phyloP scores from a whole-genome alignment of 2,113 vertebrate genomes.

The Henicopernis longicauda region DNA sequence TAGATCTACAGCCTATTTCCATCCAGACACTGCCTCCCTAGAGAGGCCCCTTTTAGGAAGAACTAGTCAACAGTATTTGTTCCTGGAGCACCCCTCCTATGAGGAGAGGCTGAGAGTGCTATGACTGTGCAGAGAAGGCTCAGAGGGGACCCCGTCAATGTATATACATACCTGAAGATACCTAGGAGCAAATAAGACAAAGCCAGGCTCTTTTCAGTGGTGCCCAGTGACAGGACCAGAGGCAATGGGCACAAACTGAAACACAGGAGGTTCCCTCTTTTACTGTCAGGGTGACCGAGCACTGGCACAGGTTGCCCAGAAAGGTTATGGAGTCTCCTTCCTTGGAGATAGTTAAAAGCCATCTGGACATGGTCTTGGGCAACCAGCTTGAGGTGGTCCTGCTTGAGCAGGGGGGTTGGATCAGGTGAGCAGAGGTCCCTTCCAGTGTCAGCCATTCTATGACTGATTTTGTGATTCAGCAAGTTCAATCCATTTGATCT shows the following conservation, averaged over 20 bases:
- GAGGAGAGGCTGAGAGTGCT: not conserved
- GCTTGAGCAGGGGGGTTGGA: rapidly evolving
- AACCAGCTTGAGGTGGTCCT: rapidly evolving
- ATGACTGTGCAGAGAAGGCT: not conserved
- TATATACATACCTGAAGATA: not conserved
- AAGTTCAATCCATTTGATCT: not conserved
- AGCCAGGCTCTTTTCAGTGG: not conserved
- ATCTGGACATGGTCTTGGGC: not conserved
- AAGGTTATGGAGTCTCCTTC: not conserved
- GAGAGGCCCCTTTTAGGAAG: not conserved
- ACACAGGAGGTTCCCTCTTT: not conserved
- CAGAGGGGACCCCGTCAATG: too few species aligned
- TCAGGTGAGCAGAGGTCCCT: not conserved
- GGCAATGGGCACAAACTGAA: not conserved
- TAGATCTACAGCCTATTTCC: not conserved
- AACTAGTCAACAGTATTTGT: not conserved
- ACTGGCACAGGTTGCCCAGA: not conserved
- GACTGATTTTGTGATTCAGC: not conserved
- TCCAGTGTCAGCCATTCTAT: not conserved
- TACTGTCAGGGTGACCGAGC: rapidly evolving
- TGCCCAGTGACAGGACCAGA: not conserved
- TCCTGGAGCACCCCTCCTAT: not conserved
- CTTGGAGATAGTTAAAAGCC: not conserved
- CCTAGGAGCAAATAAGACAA: not conserved
- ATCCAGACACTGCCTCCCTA: not conserved